A percentile compares a stretch with the other conserved stretches of the same genome.
Evolutionary conservation across 2,113 vertebrate species (phyloP).

Genomic region (Procavia capensis): DNA sequence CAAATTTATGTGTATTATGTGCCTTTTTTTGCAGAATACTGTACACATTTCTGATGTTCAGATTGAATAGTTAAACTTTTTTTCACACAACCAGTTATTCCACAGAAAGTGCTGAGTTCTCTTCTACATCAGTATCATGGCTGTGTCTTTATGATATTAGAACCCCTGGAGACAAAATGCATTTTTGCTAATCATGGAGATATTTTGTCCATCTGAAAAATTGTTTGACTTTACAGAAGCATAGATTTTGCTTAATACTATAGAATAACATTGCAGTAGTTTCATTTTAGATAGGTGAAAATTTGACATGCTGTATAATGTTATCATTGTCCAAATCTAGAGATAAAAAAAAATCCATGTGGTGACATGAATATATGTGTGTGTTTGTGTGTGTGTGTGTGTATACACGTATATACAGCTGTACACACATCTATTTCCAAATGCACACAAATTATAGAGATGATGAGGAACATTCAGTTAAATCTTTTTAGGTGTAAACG

Average conservation of each 20-base stretch:
- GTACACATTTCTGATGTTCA: background rate
- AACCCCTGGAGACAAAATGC: background rate
- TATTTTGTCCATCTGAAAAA: background rate
- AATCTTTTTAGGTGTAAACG: background rate
- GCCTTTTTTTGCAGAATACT: background rate
- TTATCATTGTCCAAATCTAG: background rate
- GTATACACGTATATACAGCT: background rate
- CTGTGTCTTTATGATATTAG: background rate
- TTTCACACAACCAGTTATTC: constrained; percentile 13
- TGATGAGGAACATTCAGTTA: background rate
- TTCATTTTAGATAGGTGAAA: constrained; percentile 3
- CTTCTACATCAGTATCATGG: background rate
- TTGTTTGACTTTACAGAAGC: background rate
- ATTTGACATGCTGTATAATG: background rate
- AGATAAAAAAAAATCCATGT: background rate
- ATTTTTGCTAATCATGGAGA: background rate
- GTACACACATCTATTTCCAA: constrained; percentile 10
- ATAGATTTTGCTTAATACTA: background rate
- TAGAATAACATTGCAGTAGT: background rate
- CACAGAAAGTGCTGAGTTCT: background rate
- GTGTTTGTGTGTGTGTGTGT: background rate
- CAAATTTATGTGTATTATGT: background rate
- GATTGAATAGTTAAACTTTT: background rate
- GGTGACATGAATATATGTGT: background rate
- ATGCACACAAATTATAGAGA: background rate